Conservation (phyloP, 2,113 vertebrate genomes). For the Cairina moschata region DNA sequence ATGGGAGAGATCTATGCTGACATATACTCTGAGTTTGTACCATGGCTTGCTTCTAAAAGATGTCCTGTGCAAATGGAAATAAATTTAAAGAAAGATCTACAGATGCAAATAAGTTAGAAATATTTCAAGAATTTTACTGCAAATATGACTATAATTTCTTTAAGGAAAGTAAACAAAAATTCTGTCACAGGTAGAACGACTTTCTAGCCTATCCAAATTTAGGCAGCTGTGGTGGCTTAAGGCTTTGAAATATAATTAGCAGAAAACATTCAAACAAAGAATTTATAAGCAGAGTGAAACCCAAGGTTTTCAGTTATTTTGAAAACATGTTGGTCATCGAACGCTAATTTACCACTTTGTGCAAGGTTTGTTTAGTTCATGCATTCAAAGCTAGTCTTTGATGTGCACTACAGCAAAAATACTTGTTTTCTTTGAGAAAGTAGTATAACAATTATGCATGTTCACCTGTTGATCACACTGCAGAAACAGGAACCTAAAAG, state of each 20-base stretch:
- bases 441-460: neutral
- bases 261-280: neutral
- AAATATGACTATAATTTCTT: neutral
- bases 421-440: neutral
- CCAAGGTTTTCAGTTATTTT: neutral
- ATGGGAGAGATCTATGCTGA: neutral
- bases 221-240: neutral
- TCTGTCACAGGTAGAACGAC: neutral
- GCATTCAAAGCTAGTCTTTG: neutral
- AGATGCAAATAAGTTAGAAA: neutral
- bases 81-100: neutral
- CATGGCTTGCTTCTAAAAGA: neutral
- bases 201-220: neutral
- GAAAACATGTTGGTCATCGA: neutral
- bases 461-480: neutral
- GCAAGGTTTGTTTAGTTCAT: neutral
- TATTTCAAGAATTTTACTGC: neutral
- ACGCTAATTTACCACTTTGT: neutral
- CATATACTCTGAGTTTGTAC: neutral
- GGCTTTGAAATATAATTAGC: neutral
- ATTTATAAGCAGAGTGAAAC: neutral
- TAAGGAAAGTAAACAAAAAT: neutral
- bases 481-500: neutral
- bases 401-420: neutral
- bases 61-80: neutral